Conservation (phyloP, 2,888 invertebrate genomes). For the Venustoraphidia nigricollis region DNA sequence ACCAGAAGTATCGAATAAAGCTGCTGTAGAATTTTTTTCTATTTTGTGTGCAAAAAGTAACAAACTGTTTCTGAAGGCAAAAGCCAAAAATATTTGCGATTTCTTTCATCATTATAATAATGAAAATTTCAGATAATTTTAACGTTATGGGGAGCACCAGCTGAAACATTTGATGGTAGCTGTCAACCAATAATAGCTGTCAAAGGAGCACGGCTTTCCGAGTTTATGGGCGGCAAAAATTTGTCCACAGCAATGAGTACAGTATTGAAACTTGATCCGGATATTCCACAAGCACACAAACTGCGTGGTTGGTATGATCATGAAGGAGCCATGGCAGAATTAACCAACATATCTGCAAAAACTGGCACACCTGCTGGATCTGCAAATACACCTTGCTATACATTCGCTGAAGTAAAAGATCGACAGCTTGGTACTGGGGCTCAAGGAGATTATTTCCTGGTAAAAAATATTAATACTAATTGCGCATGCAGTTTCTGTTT, state of each 20-base stretch:
- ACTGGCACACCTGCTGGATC: slow-evolving; percentile 30
- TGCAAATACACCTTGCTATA: slow-evolving; percentile 51
- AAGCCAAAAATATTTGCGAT: too few species aligned
- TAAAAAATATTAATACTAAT: too few species aligned
- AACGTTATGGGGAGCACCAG: slow-evolving; percentile 85
- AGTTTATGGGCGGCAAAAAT: slow-evolving; percentile 73
- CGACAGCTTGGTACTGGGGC: slow-evolving; percentile 57
- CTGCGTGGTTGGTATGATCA: slow-evolving; percentile 87
- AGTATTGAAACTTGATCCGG: slow-evolving; percentile 69
- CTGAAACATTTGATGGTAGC: slow-evolving; percentile 66
- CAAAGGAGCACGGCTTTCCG: slow-evolving; percentile 71
- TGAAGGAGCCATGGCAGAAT: slow-evolving; percentile 46
- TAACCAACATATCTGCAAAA: slow-evolving; percentile 48
- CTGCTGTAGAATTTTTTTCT: too few species aligned
- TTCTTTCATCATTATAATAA: not conserved
- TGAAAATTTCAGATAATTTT: slow-evolving; percentile 41
- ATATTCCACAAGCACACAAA: slow-evolving; percentile 69
- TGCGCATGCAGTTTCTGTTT: too few species aligned
- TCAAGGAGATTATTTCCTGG: slow-evolving; percentile 60
- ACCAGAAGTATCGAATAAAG: too few species aligned
- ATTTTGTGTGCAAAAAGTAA: too few species aligned
- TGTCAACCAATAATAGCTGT: slow-evolving; percentile 69
- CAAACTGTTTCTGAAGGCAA: too few species aligned
- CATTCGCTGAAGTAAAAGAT: slow-evolving; percentile 57
- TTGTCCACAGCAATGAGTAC: slow-evolving; percentile 39